A percentile compares a stretch with the other conserved stretches of the same genome.
Conservation (phyloP, 2,797 vertebrate genomes). For the Glyptemys insculpta region DNA sequence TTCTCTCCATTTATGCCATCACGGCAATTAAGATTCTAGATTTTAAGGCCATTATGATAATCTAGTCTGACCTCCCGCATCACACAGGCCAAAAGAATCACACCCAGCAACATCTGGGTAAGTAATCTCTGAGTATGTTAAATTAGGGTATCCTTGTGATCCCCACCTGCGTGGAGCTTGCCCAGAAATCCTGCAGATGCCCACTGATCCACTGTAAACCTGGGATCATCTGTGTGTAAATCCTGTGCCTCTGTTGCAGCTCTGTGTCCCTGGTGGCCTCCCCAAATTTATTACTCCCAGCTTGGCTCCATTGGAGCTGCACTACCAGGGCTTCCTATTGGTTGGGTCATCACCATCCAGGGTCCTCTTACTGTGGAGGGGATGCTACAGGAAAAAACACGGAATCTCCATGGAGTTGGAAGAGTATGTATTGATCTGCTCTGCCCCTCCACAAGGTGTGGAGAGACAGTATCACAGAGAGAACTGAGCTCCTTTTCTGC, state of each 20-base stretch:
- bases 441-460: background rate
- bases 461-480: background rate
- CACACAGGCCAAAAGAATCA: background rate
- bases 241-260: background rate
- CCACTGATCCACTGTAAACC: background rate
- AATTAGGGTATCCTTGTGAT: too few species aligned
- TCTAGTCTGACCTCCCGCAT: background rate
- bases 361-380: background rate
- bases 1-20: slow-evolving; percentile 36
- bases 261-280: background rate
- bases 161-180: fast-evolving
- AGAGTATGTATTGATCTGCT: background rate
- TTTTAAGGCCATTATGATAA: slow-evolving; percentile 45
- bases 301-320: background rate
- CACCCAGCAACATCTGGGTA: background rate
- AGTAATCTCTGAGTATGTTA: background rate
- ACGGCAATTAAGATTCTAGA: slow-evolving; percentile 49
- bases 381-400: background rate
- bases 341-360: background rate
- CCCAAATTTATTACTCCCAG: background rate
- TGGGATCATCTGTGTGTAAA: background rate
- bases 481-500: background rate
- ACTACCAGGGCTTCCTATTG: background rate
- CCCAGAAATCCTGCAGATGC: background rate
- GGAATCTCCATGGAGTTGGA: background rate